phyloP scores from a whole-genome alignment of 2,113 vertebrate species.

The Platanista minor region DNA sequence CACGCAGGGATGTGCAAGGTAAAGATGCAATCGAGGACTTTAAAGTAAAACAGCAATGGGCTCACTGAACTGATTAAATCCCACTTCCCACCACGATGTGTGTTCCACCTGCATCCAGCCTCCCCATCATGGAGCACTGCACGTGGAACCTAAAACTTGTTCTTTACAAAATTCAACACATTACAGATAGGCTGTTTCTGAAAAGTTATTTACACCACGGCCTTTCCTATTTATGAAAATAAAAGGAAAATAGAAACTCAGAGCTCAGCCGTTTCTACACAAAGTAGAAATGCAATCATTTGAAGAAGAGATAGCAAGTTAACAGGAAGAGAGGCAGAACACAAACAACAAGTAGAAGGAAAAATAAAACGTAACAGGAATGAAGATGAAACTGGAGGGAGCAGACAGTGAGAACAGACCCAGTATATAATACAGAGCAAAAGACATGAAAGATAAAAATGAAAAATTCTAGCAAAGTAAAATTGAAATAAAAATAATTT shows the following conservation, averaged over 20 bases:
- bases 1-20: neutral
- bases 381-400: neutral
- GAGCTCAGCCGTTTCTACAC: neutral
- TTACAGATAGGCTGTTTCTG: neutral
- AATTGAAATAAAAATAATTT: neutral
- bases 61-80: neutral
- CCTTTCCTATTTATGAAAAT: constrained; percentile 13
- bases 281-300: neutral
- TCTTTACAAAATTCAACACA: neutral
- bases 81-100: neutral
- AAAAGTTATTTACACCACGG: constrained; percentile 6
- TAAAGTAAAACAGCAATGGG: neutral
- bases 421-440: neutral
- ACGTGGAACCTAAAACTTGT: neutral
- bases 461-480: neutral
- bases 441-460: neutral
- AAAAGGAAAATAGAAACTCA: neutral
- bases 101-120: neutral
- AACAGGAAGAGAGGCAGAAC: neutral
- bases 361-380: neutral
- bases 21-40: neutral
- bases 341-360: neutral
- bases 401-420: neutral
- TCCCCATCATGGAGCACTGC: neutral
- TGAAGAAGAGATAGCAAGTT: neutral